Conservation (phyloP, 2,797 vertebrate genomes). For the Leontocebus nigricollis region DNA sequence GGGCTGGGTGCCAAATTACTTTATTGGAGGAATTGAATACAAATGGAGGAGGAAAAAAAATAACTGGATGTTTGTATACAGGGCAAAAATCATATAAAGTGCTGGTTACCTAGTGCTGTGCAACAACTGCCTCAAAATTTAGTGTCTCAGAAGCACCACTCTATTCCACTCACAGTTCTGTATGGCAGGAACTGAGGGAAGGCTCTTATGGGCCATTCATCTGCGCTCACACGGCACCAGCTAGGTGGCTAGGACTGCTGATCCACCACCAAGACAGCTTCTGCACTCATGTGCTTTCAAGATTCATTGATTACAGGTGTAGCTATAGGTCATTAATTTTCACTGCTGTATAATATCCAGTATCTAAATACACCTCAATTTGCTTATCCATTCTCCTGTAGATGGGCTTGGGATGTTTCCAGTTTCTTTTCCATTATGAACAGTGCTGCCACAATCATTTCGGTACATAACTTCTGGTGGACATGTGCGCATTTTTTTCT, state of each 20-base stretch:
- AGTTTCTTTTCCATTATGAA: neutral
- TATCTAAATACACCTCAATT: neutral
- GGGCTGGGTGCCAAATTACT: neutral
- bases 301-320: neutral
- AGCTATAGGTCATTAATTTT: neutral
- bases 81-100: neutral
- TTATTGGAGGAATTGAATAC: neutral
- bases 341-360: neutral
- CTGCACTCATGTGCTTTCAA: neutral
- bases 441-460: neutral
- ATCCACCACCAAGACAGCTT: neutral
- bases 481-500: neutral
- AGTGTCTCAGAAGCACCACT: neutral
- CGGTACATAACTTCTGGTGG: neutral
- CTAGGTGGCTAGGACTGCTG: neutral
- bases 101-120: neutral
- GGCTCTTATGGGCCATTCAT: neutral
- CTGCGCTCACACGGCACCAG: neutral
- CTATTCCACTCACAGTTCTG: neutral
- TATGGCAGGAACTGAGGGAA: neutral
- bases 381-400: neutral
- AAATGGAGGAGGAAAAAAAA: neutral
- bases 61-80: neutral
- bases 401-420: neutral
- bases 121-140: neutral